Conservation (phyloP, 1,140 invertebrate genomes). For the Achroia grisella region DNA sequence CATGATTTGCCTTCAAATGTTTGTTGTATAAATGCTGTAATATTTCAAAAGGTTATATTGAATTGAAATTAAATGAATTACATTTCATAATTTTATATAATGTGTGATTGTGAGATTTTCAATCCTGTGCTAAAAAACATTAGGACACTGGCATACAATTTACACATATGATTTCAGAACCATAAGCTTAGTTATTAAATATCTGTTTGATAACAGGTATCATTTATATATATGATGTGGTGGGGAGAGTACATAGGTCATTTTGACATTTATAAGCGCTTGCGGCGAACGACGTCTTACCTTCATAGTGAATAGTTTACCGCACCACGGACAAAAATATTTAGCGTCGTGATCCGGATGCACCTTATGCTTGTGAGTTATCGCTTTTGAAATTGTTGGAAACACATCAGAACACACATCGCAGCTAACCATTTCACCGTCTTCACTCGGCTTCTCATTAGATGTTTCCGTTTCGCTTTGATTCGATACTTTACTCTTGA, state of each 20-base stretch:
- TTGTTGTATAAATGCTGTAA: constrained; percentile 76
- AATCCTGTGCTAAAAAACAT: too few relatives aligned
- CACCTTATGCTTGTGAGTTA: constrained; percentile 80
- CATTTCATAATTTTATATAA: not conserved
- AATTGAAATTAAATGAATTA: not conserved
- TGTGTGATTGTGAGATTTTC: too few relatives aligned
- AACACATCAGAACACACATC: constrained; percentile 77
- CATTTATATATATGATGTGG: not conserved
- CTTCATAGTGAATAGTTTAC: constrained; percentile 81
- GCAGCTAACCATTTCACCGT: constrained; percentile 63
- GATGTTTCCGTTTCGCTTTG: constrained; percentile 22
- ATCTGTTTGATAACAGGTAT: not conserved
- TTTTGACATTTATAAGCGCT: not conserved
- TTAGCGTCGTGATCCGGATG: constrained; percentile 78
- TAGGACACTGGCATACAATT: too few relatives aligned
- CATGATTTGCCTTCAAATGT: constrained; percentile 72
- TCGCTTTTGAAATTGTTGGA: constrained; percentile 76
- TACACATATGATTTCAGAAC: too few relatives aligned
- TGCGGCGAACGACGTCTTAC: constrained; percentile 40
- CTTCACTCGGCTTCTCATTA: constrained; percentile 31
- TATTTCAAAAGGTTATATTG: constrained; percentile 8
- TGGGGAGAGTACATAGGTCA: constrained; percentile 11
- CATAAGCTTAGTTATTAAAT: too few relatives aligned
- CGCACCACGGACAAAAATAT: constrained; percentile 80
- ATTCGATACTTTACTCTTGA: constrained; percentile 28